Evolutionary conservation across 2,113 vertebrate genomes (phyloP).

Genomic region (Ginglymostoma cirratum): DNA sequence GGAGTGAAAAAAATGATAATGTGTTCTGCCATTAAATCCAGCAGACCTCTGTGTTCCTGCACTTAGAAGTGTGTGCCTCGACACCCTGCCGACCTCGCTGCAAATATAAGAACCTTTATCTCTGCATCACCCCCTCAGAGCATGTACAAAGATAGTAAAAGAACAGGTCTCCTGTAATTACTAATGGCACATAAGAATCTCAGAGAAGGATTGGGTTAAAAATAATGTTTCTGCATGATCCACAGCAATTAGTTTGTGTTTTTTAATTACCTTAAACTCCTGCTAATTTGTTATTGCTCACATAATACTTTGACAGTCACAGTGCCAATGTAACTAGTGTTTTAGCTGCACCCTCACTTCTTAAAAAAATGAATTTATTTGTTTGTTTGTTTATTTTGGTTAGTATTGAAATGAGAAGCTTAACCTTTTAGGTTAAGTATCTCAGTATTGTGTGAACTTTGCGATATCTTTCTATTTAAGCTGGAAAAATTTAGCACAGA

Average conservation of each 20-base stretch:
- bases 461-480: background rate
- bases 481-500: constrained; percentile 1
- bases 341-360: constrained; percentile 14
- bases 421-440: constrained; percentile 10
- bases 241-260: constrained; percentile 34
- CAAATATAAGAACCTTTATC: background rate
- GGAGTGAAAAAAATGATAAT: background rate
- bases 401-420: background rate
- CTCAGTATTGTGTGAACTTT: background rate
- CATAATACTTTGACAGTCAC: constrained; percentile 31
- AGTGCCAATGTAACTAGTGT: background rate
- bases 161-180: background rate
- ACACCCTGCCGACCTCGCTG: background rate
- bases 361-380: constrained; percentile 14
- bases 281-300: constrained; percentile 35
- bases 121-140: background rate
- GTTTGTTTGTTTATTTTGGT: constrained; percentile 25
- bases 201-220: constrained; percentile 7
- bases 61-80: background rate
- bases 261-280: constrained; percentile 29
- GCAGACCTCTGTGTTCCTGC: background rate
- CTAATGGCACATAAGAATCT: constrained; percentile 35
- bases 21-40: background rate
- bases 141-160: background rate
- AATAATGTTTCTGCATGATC: constrained; percentile 29